Evolutionary conservation across 2,888 invertebrate species (phyloP), one percentile per base, ranked within the genome.

Genomic region (Drosophila prostipennis): DNA sequence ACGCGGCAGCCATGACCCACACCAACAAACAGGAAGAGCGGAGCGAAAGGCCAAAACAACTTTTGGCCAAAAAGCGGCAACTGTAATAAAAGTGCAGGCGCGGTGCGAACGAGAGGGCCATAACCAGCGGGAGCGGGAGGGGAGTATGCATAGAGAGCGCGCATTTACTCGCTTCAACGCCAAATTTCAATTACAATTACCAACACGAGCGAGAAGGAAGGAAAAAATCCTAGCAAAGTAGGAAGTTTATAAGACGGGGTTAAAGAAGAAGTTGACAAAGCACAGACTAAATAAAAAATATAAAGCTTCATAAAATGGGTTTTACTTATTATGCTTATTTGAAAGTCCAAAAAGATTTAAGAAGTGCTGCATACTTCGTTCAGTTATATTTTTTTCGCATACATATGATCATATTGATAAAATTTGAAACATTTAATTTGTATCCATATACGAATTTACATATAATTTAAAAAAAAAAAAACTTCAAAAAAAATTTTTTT

Each of bases 121-220:
- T 11, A 6, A 1, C 16, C 19, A 37, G 45, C n/a, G 64, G 45
- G 26, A 36, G 26, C 43, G 59, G 7, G 42, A 32, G 49, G 13
- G 54, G 45, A 14, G 46, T 57, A 54, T 32, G 67, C 54, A 54
- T 29, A 57, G 45, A 64, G 64, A 56, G 69, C 59, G 46, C 51
- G 64, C 65, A 76, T 81, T 89, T 89, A 89, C 70, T 82, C 80
- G 89, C 88, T 84, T 87, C 87, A 87, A 87, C 90, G 80, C 89
- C 87, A 77, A 90, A 87, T 89, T 87, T 90, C 87, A 87, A 90
- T 89, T 90, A 86, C 83, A 89, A 89, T 89, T 89, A 80, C 82
- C 76, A 77, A 64, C 79, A 74, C 77, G 58, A 54, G 37, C 26
- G 37, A 60, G 55, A 34, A 43, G n/a, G 23, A 60, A 10, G 34